Base-by-base conservation (phyloP, 2,113 vertebrate species). In the Callionymus lyra region DNA sequence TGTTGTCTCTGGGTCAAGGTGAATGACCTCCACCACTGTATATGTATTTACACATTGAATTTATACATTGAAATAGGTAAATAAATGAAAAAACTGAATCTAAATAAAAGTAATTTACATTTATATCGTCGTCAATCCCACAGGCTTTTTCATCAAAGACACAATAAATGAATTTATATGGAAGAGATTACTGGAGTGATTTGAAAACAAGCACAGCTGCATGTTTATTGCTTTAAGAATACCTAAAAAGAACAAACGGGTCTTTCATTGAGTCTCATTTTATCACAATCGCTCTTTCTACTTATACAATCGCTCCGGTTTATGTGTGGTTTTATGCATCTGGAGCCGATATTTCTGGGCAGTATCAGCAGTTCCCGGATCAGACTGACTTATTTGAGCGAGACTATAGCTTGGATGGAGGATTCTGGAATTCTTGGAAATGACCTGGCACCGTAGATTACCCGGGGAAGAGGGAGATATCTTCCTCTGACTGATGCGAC, bases 321-420 rank as follows among this genome's bases (percentile, higher is more conserved):
- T 50, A 65, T 44, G 49, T 46, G 52, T 15, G 59, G 47, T 63
- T 75, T 73, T 15, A 56, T 56, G 45, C 41, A 56, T 70, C 40
- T 55, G 59, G 45, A 63, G 31, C 43, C 41, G 27, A 55, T 55
- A 16, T 63, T 57, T 47, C 36, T 40, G 59, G 38, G 41, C 35
- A 42, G 44, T 21, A 38, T 11, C 37, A 32, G 34, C 41, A 16
- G 31, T 15, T 33, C 42, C 16, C 38, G 48, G 31, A 47, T 50
- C 8, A 1, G 56, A 36, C 11, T 35, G 21, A 27, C 21, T 33
- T 38, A 66, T 61, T 57, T 52, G 13, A 56, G 12, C 46, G 48
- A 59, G 56, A 31, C 40, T 21, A 38, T 39, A 41, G 43, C 57
- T 46, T 3, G 6, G 34, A 47, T 14, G 18, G 36, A 34, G 61